Conservation (phyloP, 2,797 vertebrate genomes). For the Helicolenus hilgendorfi region DNA sequence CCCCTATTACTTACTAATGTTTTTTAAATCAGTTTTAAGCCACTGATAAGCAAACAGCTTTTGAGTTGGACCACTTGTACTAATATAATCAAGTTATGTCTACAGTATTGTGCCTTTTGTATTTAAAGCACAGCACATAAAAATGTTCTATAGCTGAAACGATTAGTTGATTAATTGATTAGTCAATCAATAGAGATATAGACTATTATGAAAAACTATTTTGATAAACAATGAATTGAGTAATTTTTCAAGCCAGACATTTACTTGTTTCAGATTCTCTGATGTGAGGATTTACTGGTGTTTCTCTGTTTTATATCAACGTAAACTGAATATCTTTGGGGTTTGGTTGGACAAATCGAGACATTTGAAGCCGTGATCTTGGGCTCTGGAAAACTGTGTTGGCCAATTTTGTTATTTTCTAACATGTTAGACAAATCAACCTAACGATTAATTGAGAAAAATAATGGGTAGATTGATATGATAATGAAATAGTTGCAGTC, state of each 20-base stretch:
- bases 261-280: not conserved
- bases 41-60: no score
- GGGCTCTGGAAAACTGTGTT: not conserved
- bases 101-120: no score
- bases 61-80: no score
- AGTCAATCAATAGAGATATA: no score
- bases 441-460: not conserved
- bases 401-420: not conserved
- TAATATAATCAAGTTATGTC: no score
- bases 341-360: not conserved
- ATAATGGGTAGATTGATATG: not conserved
- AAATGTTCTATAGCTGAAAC: no score
- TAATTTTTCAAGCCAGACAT: not conserved
- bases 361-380: not conserved
- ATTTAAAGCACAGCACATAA: accelerated
- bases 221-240: no score
- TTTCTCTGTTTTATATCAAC: not conserved
- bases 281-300: not conserved
- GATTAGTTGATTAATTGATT: no score
- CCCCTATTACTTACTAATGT: no score
- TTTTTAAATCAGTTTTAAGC: no score
- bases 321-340: not conserved
- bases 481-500: not conserved
- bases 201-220: no score
- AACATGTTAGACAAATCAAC: not conserved